Conservation (phyloP, 2,888 invertebrate genomes). For the Sarcophaga carnaria region DNA sequence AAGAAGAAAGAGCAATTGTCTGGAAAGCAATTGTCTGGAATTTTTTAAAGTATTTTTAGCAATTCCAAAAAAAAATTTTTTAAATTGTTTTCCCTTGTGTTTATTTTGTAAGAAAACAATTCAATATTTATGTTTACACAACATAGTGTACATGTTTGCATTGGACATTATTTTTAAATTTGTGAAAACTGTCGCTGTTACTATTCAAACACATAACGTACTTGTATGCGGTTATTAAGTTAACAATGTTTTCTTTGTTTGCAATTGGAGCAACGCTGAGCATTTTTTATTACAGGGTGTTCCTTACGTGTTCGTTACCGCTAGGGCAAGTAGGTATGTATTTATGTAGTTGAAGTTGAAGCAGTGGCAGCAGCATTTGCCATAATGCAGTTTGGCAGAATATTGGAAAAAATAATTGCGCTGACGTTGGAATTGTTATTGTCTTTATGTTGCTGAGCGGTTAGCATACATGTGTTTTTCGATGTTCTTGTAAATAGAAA, state of each 20-base stretch:
- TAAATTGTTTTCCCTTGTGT: not conserved
- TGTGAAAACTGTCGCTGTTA: slow-evolving; percentile 10
- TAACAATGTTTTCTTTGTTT: too few relatives aligned
- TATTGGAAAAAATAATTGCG: slow-evolving; percentile 11
- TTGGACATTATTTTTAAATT: slow-evolving; percentile 44
- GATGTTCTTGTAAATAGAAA: not conserved
- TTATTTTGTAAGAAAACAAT: not conserved
- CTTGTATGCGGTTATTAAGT: too few relatives aligned
- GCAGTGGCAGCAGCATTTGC: too few relatives aligned
- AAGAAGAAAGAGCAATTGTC: too few relatives aligned
- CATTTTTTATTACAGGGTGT: too few relatives aligned
- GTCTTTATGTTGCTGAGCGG: slow-evolving; percentile 26
- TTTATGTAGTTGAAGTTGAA: too few relatives aligned
- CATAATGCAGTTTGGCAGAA: slow-evolving; percentile 13
- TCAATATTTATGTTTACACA: slow-evolving; percentile 18
- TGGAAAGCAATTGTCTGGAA: too few relatives aligned
- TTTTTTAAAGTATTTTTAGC: too few relatives aligned
- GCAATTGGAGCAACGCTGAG: too few relatives aligned
- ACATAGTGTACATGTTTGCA: not conserved
- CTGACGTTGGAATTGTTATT: slow-evolving; percentile 60
- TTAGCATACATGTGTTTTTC: slow-evolving; percentile 35
- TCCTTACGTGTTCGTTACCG: too few relatives aligned
- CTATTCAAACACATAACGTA: not conserved
- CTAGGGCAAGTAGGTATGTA: too few relatives aligned
- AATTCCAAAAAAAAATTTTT: not conserved